phyloP scores from a whole-genome alignment of 2,797 vertebrate genomes.

The Selene dorsalis region DNA sequence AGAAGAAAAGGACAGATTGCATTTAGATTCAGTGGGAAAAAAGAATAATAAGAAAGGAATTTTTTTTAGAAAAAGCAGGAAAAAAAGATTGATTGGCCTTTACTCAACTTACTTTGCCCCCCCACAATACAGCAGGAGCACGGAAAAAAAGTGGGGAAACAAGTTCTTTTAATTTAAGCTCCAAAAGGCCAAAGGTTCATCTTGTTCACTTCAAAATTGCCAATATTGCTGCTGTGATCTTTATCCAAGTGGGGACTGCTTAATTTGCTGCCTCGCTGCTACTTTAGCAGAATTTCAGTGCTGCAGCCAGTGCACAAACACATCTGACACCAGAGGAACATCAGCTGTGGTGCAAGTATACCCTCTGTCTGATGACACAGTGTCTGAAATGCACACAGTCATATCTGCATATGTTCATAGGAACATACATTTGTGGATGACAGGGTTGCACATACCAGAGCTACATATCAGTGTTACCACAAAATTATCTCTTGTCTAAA shows the following conservation, averaged over 20 bases:
- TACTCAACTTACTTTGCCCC: slow-evolving; percentile 8
- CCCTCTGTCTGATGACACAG: background rate
- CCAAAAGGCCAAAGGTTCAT: slow-evolving; percentile 44
- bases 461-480: no score
- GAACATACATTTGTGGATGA: background rate
- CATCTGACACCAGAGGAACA: slow-evolving; percentile 16
- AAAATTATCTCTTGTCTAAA: no score
- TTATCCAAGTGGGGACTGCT: slow-evolving; percentile 55
- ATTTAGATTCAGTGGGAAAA: background rate
- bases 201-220: slow-evolving; percentile 59
- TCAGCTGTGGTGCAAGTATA: background rate
- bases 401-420: background rate
- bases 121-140: slow-evolving; percentile 11
- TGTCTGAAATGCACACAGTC: slow-evolving; percentile 1
- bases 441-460: background rate
- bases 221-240: slow-evolving; percentile 62
- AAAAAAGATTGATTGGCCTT: slow-evolving; percentile 25
- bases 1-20: background rate
- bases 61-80: slow-evolving; percentile 2
- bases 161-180: slow-evolving; percentile 57
- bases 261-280: slow-evolving; percentile 65
- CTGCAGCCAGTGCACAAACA: background rate
- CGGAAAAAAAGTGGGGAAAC: slow-evolving; percentile 26
- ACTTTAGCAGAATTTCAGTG: slow-evolving; percentile 27
- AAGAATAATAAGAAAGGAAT: background rate